Percentiles rank a stretch among this genome's conserved stretches.
Conservation (phyloP, 2,113 vertebrate species). For the Eublepharis macularius region DNA sequence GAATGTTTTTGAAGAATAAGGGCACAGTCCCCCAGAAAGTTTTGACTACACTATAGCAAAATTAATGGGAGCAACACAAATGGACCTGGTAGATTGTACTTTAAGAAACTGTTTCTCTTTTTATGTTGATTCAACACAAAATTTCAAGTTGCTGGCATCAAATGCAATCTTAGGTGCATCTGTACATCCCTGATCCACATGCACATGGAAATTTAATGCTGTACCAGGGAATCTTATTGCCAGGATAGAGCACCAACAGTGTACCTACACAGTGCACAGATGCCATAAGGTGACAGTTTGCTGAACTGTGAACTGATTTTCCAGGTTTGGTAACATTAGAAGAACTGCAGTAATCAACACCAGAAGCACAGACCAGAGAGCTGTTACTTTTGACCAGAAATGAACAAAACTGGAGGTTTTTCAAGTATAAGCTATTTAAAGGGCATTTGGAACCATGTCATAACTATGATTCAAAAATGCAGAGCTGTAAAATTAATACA, state of each 20-base stretch:
- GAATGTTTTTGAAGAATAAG: no score
- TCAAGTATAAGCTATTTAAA: neutral
- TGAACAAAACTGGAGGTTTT: no score
- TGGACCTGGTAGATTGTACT: neutral
- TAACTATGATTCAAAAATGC: neutral
- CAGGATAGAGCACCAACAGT: neutral
- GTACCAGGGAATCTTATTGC: neutral
- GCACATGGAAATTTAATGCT: neutral
- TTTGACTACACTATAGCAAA: no score
- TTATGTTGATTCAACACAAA: neutral
- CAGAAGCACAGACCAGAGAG: neutral
- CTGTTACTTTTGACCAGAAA: neutral
- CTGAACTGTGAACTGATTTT: neutral
- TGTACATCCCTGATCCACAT: neutral
- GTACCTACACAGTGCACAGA: neutral
- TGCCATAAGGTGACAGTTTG: neutral
- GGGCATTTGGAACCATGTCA: no score
- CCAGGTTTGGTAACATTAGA: neutral
- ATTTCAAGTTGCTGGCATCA: neutral
- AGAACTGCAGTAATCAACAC: neutral
- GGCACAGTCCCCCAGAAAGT: no score
- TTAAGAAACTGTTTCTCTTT: neutral
- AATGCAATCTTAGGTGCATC: neutral
- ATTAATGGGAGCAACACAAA: no score
- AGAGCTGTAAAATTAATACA: neutral